phyloP scores from a whole-genome alignment of 2,888 invertebrate species.

The Sinhomidia bicolor region DNA sequence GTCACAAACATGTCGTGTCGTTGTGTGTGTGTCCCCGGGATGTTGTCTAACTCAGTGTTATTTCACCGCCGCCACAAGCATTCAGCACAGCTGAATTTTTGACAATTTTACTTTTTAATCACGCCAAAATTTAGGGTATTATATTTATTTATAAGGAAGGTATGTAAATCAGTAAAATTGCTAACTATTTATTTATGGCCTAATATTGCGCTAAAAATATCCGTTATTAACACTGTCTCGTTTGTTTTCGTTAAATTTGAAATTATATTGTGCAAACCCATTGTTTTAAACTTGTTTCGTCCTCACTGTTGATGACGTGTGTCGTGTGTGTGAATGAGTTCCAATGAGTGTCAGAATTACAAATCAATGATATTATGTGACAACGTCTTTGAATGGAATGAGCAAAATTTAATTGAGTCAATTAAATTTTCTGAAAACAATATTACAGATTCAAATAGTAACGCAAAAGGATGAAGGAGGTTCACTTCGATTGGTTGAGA shows the following conservation, averaged over 20 bases:
- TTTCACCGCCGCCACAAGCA: too few species aligned
- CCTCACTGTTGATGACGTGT: not conserved
- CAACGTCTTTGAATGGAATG: not conserved
- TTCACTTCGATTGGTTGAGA: constrained; percentile 73
- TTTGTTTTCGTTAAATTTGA: too few species aligned
- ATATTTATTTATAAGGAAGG: too few species aligned
- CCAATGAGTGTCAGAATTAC: not conserved
- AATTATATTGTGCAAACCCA: not conserved
- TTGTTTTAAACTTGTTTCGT: not conserved
- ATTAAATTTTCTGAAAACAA: constrained; percentile 63
- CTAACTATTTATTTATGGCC: too few species aligned
- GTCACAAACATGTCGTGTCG: not conserved
- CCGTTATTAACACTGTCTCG: too few species aligned
- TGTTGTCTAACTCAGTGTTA: too few species aligned
- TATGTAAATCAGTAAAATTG: too few species aligned
- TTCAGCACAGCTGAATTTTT: not conserved
- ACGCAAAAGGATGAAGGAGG: constrained; percentile 69
- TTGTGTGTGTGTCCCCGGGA: too few species aligned
- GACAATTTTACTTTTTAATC: too few species aligned
- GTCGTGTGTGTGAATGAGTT: not conserved
- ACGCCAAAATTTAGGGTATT: too few species aligned
- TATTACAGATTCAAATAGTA: constrained; percentile 70
- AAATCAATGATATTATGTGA: not conserved
- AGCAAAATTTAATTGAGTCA: constrained; percentile 31
- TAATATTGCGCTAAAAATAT: too few species aligned